These are phyloP conservation scores for Trissolcus basalis DNA, from an alignment of 1,140 invertebrate species.

Conservation along the genomic window DNA sequence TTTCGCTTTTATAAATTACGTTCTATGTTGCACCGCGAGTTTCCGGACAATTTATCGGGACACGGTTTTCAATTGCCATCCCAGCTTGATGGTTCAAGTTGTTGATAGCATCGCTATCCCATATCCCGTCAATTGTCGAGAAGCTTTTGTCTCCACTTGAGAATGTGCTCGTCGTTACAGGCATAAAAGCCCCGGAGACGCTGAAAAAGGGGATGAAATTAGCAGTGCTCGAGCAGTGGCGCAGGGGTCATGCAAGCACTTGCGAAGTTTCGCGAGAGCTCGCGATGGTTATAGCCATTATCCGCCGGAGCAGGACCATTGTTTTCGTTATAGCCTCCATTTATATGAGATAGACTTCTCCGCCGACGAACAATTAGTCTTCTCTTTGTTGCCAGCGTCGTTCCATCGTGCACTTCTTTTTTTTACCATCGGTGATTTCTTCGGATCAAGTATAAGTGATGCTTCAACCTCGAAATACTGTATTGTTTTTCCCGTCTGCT, in stretches of 20 bases:
- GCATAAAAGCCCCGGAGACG: constrained; percentile 31
- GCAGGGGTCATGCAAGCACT: constrained; percentile 43
- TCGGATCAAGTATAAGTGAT: constrained; percentile 17
- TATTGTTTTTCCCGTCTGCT: constrained; percentile 26
- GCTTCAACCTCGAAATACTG: constrained; percentile 12
- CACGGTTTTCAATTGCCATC: neutral
- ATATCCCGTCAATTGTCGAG: constrained; percentile 40
- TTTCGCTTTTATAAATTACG: too few species aligned
- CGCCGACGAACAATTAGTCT: constrained; percentile 40
- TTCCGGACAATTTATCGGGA: too few species aligned
- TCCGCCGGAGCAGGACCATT: constrained; percentile 36
- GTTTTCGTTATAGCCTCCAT: constrained; percentile 48
- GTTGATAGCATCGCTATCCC: constrained; percentile 36
- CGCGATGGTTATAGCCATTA: constrained; percentile 34
- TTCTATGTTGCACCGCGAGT: too few species aligned
- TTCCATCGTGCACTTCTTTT: constrained; percentile 11
- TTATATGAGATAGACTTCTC: constrained; percentile 47
- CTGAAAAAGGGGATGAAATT: constrained; percentile 44
- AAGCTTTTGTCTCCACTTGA: constrained; percentile 48
- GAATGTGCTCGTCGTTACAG: constrained; percentile 20
- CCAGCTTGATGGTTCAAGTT: neutral
- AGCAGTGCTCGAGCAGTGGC: constrained; percentile 35
- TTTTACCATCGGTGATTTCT: constrained; percentile 36
- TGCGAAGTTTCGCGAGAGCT: constrained; percentile 35
- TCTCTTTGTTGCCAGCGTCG: constrained; percentile 29